Evolutionary conservation across 2,888 invertebrate species (phyloP).

Genomic region (Celastrina argiolus): DNA sequence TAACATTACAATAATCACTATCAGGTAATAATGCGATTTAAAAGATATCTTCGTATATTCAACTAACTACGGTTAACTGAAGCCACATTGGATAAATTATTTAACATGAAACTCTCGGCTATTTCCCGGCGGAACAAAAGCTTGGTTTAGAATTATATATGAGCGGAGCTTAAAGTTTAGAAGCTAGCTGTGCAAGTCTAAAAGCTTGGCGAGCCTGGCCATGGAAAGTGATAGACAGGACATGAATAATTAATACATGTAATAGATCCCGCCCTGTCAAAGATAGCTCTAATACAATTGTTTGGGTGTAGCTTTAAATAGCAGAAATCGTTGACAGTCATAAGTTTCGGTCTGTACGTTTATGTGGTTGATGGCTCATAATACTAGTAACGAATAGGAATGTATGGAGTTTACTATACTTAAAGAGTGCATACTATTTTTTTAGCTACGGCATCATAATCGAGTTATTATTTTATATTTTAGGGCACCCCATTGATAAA

Average conservation of each 20-base stretch:
- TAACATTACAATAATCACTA: slow-evolving; percentile 19
- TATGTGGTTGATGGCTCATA: too few relatives aligned
- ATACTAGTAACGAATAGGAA: too few relatives aligned
- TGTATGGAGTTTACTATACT: too few relatives aligned
- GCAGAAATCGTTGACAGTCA: neutral
- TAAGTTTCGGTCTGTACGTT: too few relatives aligned
- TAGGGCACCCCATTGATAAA: too few relatives aligned
- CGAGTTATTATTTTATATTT: too few relatives aligned
- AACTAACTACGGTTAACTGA: slow-evolving; percentile 37
- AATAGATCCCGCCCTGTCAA: slow-evolving; percentile 20
- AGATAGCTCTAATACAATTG: neutral
- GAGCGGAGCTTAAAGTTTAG: slow-evolving; percentile 76
- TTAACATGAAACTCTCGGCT: slow-evolving; percentile 67
- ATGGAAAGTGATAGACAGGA: slow-evolving; percentile 43
- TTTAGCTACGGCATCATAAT: too few relatives aligned
- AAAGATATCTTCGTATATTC: slow-evolving; percentile 42
- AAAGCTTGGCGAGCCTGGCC: slow-evolving; percentile 61
- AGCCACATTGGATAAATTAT: slow-evolving; percentile 59
- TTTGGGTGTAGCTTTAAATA: neutral
- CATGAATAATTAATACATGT: slow-evolving; percentile 28
- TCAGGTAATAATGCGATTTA: slow-evolving; percentile 28
- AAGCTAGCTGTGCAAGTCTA: slow-evolving; percentile 74
- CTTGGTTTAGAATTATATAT: slow-evolving; percentile 76
- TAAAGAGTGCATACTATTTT: too few relatives aligned
- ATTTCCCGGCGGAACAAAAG: slow-evolving; percentile 75